Percentiles rank a stretch among this genome's conserved stretches.
Conservation (phyloP, 2,888 invertebrate species). For the Hemaris fuciformis region DNA sequence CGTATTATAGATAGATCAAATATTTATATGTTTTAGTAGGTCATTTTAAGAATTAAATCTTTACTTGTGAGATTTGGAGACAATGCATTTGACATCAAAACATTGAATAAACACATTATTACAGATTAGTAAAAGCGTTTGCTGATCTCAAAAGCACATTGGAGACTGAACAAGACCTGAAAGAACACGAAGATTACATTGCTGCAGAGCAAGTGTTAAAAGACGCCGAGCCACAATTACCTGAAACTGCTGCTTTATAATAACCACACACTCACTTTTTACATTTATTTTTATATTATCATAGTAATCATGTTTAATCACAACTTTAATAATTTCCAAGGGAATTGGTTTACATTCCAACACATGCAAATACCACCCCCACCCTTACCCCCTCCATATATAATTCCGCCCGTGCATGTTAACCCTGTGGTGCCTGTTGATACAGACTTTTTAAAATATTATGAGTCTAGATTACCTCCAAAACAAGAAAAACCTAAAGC, state of each 20-base stretch:
- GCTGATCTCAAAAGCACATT: conserved; percentile 88
- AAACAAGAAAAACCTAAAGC: conserved; percentile 16
- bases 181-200: conserved; percentile 86
- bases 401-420: conserved; percentile 34
- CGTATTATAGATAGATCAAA: no score
- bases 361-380: conserved; percentile 40
- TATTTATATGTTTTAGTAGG: no score
- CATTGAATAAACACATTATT: conserved; percentile 30
- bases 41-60: no score
- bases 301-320: conserved; percentile 68
- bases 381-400: conserved; percentile 41
- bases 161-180: conserved; percentile 89
- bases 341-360: conserved; percentile 69
- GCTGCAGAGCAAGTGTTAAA: conserved; percentile 85
- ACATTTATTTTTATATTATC: conserved; percentile 44
- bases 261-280: conserved; percentile 38
- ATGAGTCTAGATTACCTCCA: conserved; percentile 34
- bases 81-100: no score
- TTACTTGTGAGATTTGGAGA: no score
- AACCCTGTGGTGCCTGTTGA: conserved; percentile 34
- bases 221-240: conserved; percentile 84
- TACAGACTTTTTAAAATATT: conserved; percentile 49
- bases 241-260: conserved; percentile 55
- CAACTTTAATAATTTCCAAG: conserved; percentile 57
- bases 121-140: conserved; percentile 86